Conservation (phyloP, 2,888 invertebrate species). For the Electrophaes corylata region DNA sequence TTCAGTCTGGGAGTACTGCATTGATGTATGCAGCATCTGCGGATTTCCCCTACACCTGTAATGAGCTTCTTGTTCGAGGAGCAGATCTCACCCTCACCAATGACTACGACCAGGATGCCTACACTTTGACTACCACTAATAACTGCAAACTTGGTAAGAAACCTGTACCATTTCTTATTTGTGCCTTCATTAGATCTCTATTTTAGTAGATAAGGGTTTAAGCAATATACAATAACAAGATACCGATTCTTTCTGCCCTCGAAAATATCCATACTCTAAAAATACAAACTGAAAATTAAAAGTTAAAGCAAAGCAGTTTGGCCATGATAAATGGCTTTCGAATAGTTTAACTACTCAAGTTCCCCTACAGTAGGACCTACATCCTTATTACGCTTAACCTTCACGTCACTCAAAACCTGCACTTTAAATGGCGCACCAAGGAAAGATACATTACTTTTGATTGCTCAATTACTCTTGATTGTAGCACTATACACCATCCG, state of each 20-base stretch:
- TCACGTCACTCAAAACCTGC: slow-evolving; percentile 3
- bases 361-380: background rate
- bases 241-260: too few relatives aligned
- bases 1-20: slow-evolving; percentile 93
- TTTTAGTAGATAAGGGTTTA: too few relatives aligned
- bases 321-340: too few relatives aligned
- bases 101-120: slow-evolving; percentile 93
- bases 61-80: slow-evolving; percentile 91
- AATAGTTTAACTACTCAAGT: background rate
- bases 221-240: too few relatives aligned
- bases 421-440: slow-evolving; percentile 3
- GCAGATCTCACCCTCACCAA: slow-evolving; percentile 92
- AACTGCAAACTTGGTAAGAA: slow-evolving; percentile 79
- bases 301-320: too few relatives aligned
- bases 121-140: slow-evolving; percentile 89
- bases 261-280: too few relatives aligned
- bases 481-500: background rate
- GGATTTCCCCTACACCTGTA: slow-evolving; percentile 95
- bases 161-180: background rate
- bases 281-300: too few relatives aligned
- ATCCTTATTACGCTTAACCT: too few relatives aligned
- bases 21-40: slow-evolving; percentile 96
- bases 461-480: slow-evolving; percentile 17
- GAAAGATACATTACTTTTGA: slow-evolving; percentile 8
- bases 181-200: too few relatives aligned